Evolutionary conservation across 1,140 invertebrate species (phyloP), one percentile per base, ranked within the genome.

Genomic region (Agrypnia vestita): DNA sequence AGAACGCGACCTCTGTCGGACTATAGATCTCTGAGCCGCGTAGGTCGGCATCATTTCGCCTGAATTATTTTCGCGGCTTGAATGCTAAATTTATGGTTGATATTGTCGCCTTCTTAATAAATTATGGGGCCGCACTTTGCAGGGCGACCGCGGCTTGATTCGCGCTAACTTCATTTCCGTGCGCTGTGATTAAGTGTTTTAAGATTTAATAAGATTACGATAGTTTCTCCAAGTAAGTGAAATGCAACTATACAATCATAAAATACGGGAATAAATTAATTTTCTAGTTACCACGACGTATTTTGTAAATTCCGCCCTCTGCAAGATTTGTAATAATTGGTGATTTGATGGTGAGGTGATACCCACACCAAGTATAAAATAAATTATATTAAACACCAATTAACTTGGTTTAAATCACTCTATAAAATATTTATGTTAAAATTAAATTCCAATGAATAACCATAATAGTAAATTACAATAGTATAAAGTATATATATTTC

Each of bases 61-160:
- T 56, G 73, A 82, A 82, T 80, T 82, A 82, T 82, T 80, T 80
- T 77, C 78, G 78, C 78, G 44, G 75, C 69, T 72, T 78, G 78
- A 82, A 82, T 82, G 6, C 6, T 1, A 35, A 35, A 82, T 80
- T 82, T 82, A 80, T 82, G 78, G 75, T 69, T 59, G 74, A 80
- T 80, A 82, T 82, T 82, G 78, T 82, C 81, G 81, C 75, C 56
- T 53, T 55, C 55, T 55, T 44, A 79, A 82, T 82, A 77, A 82
- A 82, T 82, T 82, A 77, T 53, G 46, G n/a, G 59, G 47, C 12
- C n/a, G 47, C 43, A 15, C 47, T 59, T 56, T 49, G 15, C 47
- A 64, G 59, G 25, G 69, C 55, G 25, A 74, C 56, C 21, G 53
- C 13, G 71, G 51, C 56, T 15, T 51, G 75, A 77, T 77, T 77